These are phyloP conservation scores for Alcedo atthis DNA, from an alignment of 2,797 vertebrate species.

Conservation along the genomic window DNA sequence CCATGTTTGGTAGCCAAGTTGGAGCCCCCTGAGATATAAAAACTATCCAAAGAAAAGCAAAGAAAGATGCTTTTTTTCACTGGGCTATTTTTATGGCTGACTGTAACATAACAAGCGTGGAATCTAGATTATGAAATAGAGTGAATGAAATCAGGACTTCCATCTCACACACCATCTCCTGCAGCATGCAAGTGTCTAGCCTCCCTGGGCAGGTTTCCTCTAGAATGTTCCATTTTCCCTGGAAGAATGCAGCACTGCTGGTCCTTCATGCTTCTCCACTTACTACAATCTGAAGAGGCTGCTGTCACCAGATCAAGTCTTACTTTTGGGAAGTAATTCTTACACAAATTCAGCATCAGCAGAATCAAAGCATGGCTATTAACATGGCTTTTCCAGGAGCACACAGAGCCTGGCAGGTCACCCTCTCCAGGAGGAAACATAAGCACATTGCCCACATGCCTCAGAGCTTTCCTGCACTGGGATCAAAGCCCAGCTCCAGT, in stretches of 20 bases:
- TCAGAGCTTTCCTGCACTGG: background rate
- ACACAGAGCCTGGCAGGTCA: background rate
- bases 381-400: background rate
- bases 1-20: background rate
- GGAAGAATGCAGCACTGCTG: background rate
- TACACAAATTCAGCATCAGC: background rate
- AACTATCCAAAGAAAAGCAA: background rate
- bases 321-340: background rate
- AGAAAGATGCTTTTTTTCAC: background rate
- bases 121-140: slow-evolving; percentile 8
- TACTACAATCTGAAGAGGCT: background rate
- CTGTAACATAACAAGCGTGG: background rate
- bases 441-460: background rate
- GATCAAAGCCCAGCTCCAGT: background rate
- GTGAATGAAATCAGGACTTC: background rate
- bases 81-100: background rate
- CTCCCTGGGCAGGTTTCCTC: background rate
- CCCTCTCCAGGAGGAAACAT: background rate
- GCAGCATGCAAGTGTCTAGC: background rate
- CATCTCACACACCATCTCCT: background rate
- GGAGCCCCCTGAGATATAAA: slow-evolving; percentile 1
- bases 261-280: background rate
- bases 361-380: background rate
- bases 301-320: background rate
- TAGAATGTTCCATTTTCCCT: background rate